A percentile compares a stretch with the other conserved stretches of the same genome.
phyloP scores from a whole-genome alignment of 1,140 invertebrate genomes.

The Batillaria attramentaria region DNA sequence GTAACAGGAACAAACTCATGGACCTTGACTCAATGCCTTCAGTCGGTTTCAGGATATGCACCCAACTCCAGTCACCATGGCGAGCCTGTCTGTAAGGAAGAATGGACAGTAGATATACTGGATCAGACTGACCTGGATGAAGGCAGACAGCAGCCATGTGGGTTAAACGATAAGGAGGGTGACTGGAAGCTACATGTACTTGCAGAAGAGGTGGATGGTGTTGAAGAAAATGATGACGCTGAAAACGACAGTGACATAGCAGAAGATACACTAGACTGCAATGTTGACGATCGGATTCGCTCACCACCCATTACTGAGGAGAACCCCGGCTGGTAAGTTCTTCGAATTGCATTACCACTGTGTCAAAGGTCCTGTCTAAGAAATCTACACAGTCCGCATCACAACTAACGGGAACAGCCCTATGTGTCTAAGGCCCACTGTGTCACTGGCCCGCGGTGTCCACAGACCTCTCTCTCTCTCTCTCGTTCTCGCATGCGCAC shows the following conservation, averaged over 20 bases:
- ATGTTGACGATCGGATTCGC: conserved; percentile 20
- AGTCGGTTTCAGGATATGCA: not conserved
- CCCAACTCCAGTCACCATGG: not conserved
- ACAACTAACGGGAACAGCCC: too few species aligned
- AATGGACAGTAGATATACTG: not conserved
- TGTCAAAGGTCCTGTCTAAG: too few species aligned
- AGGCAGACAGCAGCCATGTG: not conserved
- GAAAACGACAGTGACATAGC: conserved; percentile 1
- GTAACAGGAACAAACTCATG: not conserved
- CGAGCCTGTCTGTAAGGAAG: not conserved
- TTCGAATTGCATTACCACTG: too few species aligned
- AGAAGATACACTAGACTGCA: conserved; percentile 27
- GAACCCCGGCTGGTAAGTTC: too few species aligned
- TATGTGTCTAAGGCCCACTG: too few species aligned
- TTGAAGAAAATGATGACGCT: not conserved
- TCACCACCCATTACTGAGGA: too few species aligned
- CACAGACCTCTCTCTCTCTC: too few species aligned
- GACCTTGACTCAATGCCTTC: not conserved
- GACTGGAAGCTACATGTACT: too few species aligned
- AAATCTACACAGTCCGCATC: too few species aligned
- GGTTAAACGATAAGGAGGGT: too few species aligned
- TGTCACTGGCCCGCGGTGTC: too few species aligned
- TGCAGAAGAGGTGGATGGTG: not conserved
- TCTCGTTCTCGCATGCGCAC: too few species aligned
- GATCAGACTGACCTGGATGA: not conserved